These are phyloP conservation scores for Ochlodes sylvanus DNA, from an alignment of 2,888 invertebrate species.

Conservation along the genomic window DNA sequence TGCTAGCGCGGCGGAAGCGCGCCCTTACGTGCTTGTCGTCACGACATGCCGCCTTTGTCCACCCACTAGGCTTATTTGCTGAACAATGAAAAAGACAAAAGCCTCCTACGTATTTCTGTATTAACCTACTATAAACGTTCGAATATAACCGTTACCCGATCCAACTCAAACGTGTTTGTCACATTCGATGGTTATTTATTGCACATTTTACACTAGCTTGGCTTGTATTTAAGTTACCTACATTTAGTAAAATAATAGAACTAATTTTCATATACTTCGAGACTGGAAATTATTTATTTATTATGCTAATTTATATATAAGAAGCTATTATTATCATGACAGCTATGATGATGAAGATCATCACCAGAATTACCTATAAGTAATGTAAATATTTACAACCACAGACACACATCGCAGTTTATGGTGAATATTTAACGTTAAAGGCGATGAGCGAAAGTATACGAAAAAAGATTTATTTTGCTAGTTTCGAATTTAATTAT, in stretches of 20 bases:
- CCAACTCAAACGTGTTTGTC: neutral
- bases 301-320: too few species aligned
- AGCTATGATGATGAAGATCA: too few species aligned
- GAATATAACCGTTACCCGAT: slow-evolving; percentile 16
- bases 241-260: too few species aligned
- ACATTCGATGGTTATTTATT: neutral
- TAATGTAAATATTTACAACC: too few species aligned
- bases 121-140: slow-evolving; percentile 54
- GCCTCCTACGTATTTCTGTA: slow-evolving; percentile 69
- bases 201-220: neutral
- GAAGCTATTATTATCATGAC: too few species aligned
- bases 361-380: too few species aligned
- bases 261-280: too few species aligned
- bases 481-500: slow-evolving; percentile 67
- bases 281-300: too few species aligned
- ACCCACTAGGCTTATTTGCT: slow-evolving; percentile 84
- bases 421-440: neutral
- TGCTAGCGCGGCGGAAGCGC: slow-evolving; percentile 82
- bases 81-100: slow-evolving; percentile 83
- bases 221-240: neutral
- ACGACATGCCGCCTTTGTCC: slow-evolving; percentile 82
- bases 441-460: neutral
- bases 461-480: slow-evolving; percentile 1
- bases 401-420: too few species aligned
- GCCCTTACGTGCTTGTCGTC: slow-evolving; percentile 79